phyloP scores from a whole-genome alignment of 2,888 invertebrate species.

The Nasonovia ribisnigri region DNA sequence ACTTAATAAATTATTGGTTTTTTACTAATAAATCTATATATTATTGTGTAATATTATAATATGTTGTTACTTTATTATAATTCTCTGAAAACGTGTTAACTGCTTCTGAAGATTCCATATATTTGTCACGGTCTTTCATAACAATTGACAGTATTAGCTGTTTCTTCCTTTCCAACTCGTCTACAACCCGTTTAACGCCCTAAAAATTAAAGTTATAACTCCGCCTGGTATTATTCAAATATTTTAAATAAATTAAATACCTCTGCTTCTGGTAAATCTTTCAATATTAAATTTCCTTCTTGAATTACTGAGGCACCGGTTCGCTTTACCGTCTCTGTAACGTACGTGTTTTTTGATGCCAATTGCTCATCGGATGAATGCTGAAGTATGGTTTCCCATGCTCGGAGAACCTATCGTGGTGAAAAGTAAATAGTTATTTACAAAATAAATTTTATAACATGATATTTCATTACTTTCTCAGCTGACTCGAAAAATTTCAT shows the following conservation, averaged over 20 bases:
- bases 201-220: conserved; percentile 67
- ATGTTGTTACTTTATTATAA: conserved; percentile 74
- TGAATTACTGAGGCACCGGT: conserved; percentile 68
- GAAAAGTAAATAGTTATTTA: conserved; percentile 4
- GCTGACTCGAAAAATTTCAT: conserved; percentile 80
- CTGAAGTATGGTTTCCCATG: conserved; percentile 62
- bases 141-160: conserved; percentile 77
- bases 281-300: conserved; percentile 81
- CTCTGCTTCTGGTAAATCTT: conserved; percentile 78
- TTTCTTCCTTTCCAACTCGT: conserved; percentile 82
- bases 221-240: background rate
- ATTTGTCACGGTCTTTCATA: conserved; percentile 78
- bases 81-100: conserved; percentile 78
- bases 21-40: background rate
- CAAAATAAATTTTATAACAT: background rate
- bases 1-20: background rate
- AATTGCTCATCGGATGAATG: conserved; percentile 56
- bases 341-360: conserved; percentile 67
- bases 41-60: background rate
- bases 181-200: conserved; percentile 77
- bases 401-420: conserved; percentile 32
- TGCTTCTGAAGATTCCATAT: conserved; percentile 78
- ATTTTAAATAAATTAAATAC: conserved; percentile 68
- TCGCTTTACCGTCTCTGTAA: conserved; percentile 71
- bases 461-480: conserved; percentile 74